Conservation (phyloP, 2,888 invertebrate genomes). For the Embidobia sp. region DNA sequence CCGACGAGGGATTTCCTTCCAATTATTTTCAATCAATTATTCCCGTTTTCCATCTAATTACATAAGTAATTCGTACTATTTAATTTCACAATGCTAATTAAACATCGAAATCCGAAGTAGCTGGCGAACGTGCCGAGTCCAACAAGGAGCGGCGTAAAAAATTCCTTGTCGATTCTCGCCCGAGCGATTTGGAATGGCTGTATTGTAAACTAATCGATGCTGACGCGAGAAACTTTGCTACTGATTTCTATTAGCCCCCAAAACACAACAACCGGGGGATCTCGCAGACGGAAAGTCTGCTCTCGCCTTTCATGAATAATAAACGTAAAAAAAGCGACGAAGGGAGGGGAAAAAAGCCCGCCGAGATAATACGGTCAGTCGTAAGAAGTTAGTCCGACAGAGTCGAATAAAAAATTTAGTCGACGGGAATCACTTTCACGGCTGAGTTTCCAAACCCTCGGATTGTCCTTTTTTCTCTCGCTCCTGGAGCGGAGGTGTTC, state of each 20-base stretch:
- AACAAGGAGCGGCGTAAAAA: conserved; percentile 24
- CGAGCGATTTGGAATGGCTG: conserved; percentile 19
- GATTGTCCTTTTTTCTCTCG: conserved; percentile 14
- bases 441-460: conserved; percentile 8
- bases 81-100: conserved; percentile 10
- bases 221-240: conserved; percentile 20
- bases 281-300: background rate
- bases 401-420: conserved; percentile 29
- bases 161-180: conserved; percentile 10
- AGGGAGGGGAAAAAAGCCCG: background rate
- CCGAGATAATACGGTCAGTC: conserved; percentile 17
- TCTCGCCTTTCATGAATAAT: conserved; percentile 19
- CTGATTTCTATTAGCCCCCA: conserved; percentile 28
- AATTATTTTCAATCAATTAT: too few relatives aligned
- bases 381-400: conserved; percentile 15
- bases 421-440: conserved; percentile 13
- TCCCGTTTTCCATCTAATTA: too few relatives aligned
- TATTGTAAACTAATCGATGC: conserved; percentile 35
- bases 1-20: too few relatives aligned
- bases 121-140: conserved; percentile 28
- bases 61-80: conserved; percentile 8
- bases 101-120: conserved; percentile 16
- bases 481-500: conserved; percentile 1
- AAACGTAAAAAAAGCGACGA: conserved; percentile 14
- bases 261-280: conserved; percentile 4